phyloP scores from a whole-genome alignment of 1,140 invertebrate genomes.

The Drosophila quadrilineata region DNA sequence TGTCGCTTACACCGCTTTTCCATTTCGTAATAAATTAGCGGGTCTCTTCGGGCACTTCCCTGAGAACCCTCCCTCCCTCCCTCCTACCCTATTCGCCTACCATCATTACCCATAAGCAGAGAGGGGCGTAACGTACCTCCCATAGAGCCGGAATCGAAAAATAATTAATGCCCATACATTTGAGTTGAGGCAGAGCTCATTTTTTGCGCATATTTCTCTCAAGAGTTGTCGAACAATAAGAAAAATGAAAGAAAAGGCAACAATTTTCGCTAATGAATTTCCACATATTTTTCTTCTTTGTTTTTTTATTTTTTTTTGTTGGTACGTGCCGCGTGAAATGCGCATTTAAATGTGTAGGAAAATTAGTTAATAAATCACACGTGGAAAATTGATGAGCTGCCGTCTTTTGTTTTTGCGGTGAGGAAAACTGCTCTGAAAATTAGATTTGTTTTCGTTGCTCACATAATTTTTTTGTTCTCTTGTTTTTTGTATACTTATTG shows the following conservation, averaged over 20 bases:
- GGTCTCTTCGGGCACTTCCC: neutral
- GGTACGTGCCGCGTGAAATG: conserved; percentile 59
- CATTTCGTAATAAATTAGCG: conserved; percentile 2
- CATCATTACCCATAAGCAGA: too few species aligned
- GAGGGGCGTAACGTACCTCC: neutral
- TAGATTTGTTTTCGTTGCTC: conserved; percentile 40
- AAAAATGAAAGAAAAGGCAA: conserved; percentile 52
- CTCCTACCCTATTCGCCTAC: too few species aligned
- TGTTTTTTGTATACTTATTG: conserved; percentile 56
- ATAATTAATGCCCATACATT: conserved; percentile 64
- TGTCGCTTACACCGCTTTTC: neutral
- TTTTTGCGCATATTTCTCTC: conserved; percentile 59
- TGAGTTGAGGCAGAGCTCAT: conserved; percentile 39
- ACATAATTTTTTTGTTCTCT: neutral
- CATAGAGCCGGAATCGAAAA: conserved; percentile 10
- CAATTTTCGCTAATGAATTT: conserved; percentile 73
- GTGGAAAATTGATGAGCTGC: conserved; percentile 76
- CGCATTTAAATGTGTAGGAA: conserved; percentile 74
- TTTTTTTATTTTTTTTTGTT: neutral
- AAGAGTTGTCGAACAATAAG: conserved; percentile 45
- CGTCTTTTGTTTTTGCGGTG: conserved; percentile 42
- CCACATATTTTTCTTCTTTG: conserved; percentile 35
- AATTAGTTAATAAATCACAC: conserved; percentile 80
- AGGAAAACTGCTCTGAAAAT: conserved; percentile 35
- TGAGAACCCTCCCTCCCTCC: neutral